Percentiles rank a stretch among this genome's conserved stretches.
phyloP scores from a whole-genome alignment of 2,797 vertebrate genomes.

The Limosa lapponica region DNA sequence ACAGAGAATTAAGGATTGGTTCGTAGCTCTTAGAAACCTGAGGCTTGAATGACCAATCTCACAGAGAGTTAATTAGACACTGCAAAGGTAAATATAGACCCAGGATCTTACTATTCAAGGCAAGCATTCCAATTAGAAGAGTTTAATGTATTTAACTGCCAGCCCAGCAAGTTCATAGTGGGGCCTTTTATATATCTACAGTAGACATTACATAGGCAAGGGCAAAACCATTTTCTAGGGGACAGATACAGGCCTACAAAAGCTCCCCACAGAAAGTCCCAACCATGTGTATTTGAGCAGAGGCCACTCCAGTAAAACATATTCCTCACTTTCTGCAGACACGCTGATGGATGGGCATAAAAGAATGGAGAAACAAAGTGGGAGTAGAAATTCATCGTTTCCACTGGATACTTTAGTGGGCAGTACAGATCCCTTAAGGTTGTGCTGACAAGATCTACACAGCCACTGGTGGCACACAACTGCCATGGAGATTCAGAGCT shows the following conservation, averaged over 20 bases:
- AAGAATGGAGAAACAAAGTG: background rate
- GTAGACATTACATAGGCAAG: background rate
- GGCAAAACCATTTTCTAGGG: background rate
- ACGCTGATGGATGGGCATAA: background rate
- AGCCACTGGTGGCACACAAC: no score
- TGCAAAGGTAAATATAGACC: background rate
- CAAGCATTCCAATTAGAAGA: background rate
- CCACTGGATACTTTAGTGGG: background rate
- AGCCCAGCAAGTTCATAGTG: background rate
- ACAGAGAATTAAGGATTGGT: background rate
- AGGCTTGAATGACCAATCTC: background rate
- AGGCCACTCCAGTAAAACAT: background rate
- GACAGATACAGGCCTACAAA: background rate
- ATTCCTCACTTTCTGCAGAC: background rate
- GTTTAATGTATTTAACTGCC: background rate
- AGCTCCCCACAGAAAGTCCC: background rate
- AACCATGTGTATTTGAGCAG: background rate
- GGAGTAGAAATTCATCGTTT: background rate
- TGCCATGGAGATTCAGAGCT: background rate
- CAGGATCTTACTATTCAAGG: background rate
- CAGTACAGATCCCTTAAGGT: background rate
- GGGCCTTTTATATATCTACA: background rate
- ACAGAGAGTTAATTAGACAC: background rate
- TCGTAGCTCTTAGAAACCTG: background rate
- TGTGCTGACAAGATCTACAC: background rate